Evolutionary conservation across 2,113 vertebrate species (phyloP).

Genomic region (Tursiops truncatus): DNA sequence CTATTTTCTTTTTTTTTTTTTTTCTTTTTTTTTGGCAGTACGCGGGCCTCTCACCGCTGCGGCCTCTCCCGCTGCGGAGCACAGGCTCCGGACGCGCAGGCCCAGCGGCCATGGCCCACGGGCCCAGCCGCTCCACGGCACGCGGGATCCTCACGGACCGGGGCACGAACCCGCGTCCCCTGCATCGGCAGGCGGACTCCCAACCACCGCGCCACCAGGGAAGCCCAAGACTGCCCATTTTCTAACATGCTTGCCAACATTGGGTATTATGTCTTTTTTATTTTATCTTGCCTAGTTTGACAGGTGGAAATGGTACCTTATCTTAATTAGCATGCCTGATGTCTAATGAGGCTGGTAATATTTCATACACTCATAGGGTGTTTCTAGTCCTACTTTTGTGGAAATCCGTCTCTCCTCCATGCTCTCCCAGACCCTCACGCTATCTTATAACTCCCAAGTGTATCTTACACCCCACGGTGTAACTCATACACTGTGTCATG

Average conservation of each 20-base stretch:
- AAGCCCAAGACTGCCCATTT: neutral
- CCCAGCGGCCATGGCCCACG: too few species aligned
- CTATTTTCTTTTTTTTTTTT: neutral
- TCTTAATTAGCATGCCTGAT: neutral
- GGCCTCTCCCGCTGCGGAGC: too few species aligned
- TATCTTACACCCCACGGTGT: too few species aligned
- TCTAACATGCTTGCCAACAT: neutral
- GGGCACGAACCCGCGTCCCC: too few species aligned
- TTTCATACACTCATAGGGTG: neutral
- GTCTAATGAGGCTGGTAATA: neutral
- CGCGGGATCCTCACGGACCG: too few species aligned
- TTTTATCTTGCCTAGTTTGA: neutral
- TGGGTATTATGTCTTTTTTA: neutral
- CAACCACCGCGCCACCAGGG: too few species aligned
- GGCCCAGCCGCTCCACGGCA: too few species aligned
- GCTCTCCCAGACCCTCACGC: fast-evolving
- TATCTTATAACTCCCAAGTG: neutral
- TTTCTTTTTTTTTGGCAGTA: too few species aligned
- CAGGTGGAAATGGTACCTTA: neutral
- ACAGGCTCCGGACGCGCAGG: too few species aligned
- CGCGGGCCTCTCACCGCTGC: too few species aligned
- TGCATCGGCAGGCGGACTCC: too few species aligned
- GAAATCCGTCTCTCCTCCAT: neutral
- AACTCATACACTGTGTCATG: fast-evolving
- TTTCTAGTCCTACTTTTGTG: neutral